Evolutionary conservation across 2,113 vertebrate species (phyloP).

Genomic region (Phalacrocorax brasilianus): DNA sequence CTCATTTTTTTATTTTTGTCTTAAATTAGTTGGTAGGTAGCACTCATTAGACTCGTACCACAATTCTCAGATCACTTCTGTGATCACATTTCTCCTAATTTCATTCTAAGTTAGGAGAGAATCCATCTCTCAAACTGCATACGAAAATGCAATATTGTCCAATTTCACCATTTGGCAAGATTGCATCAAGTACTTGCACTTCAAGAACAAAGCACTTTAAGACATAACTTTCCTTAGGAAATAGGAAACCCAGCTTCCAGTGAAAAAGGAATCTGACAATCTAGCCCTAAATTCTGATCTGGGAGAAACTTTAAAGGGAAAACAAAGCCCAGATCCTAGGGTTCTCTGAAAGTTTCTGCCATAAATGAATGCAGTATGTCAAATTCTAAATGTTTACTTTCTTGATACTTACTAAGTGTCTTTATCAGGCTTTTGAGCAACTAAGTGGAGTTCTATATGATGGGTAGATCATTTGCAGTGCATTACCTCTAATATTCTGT

Average conservation of each 20-base stretch:
- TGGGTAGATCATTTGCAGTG: neutral
- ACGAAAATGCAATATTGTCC: neutral
- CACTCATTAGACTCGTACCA: neutral
- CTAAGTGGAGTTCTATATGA: neutral
- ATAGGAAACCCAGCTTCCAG: neutral
- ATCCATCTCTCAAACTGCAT: neutral
- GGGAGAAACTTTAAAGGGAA: neutral
- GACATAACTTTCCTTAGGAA: neutral
- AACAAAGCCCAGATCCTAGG: neutral
- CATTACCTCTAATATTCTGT: constrained; percentile 89
- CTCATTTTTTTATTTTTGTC: neutral
- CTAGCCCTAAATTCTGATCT: neutral
- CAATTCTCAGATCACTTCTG: neutral
- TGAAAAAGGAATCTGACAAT: neutral
- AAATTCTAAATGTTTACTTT: neutral
- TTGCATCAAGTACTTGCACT: neutral
- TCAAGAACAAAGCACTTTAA: neutral
- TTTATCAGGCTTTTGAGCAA: neutral
- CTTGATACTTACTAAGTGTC: neutral
- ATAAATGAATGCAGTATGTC: neutral
- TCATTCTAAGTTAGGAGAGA: neutral
- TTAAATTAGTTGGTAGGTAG: neutral
- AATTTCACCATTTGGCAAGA: neutral
- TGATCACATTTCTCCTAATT: neutral
- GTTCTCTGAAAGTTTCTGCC: neutral